Percentiles rank a stretch among this genome's conserved stretches.
These are phyloP conservation scores for Agrochola circellaris DNA, from an alignment of 2,888 invertebrate species.

Conservation along the genomic window DNA sequence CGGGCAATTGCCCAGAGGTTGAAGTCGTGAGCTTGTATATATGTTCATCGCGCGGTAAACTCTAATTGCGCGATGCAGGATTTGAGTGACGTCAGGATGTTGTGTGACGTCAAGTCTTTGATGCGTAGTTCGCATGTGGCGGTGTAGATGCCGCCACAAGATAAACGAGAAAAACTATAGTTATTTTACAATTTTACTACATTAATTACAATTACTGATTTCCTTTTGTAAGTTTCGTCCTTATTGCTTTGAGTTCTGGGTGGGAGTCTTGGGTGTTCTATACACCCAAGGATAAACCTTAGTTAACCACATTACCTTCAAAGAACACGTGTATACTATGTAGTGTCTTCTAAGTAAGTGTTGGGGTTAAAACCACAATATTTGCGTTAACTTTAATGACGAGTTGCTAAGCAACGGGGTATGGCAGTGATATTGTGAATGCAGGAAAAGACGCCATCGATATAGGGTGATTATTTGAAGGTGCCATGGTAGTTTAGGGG, in stretches of 20 bases:
- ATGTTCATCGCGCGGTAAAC: too few species aligned
- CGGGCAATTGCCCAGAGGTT: too few species aligned
- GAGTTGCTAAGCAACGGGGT: constrained; percentile 28
- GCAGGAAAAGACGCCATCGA: not conserved
- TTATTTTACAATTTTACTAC: too few species aligned
- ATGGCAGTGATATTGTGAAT: not conserved
- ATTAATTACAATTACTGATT: constrained; percentile 6
- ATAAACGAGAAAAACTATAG: too few species aligned
- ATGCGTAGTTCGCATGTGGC: too few species aligned
- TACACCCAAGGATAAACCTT: not conserved
- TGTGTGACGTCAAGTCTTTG: too few species aligned
- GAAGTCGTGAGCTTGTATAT: too few species aligned
- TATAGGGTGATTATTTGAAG: not conserved
- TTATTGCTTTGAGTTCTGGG: constrained; percentile 3
- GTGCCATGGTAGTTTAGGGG: not conserved
- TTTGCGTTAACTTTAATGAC: constrained; percentile 39
- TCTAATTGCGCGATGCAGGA: too few species aligned
- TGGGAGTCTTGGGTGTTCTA: too few species aligned
- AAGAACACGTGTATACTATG: constrained; percentile 14
- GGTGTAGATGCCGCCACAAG: too few species aligned
- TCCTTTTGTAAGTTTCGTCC: not conserved
- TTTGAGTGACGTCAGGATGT: too few species aligned
- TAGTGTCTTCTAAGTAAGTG: constrained; percentile 21
- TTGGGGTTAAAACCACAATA: constrained; percentile 23
- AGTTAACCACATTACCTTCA: constrained; percentile 23